Conservation (phyloP, 2,888 invertebrate genomes). For the Cryptus viduatorius region DNA sequence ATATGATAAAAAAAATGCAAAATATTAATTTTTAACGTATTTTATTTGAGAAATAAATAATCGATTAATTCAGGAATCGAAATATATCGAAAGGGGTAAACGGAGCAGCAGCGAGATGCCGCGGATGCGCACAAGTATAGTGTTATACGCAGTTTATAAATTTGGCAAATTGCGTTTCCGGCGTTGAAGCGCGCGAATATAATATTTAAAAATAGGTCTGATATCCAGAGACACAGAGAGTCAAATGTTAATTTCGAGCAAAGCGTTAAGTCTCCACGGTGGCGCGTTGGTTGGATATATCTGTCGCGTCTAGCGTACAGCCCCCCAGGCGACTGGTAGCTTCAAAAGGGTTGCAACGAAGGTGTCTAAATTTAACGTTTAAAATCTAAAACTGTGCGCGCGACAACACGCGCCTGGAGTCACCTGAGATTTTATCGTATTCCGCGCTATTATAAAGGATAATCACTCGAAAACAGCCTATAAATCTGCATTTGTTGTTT, state of each 20-base stretch:
- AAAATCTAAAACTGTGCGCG: constrained; percentile 51
- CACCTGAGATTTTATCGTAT: constrained; percentile 29
- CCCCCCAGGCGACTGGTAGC: constrained; percentile 27
- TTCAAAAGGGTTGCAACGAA: constrained; percentile 57
- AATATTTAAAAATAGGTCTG: constrained; percentile 53
- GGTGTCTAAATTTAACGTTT: constrained; percentile 62
- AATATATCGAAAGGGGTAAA: background rate
- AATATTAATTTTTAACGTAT: too few species aligned
- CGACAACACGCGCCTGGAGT: constrained; percentile 39
- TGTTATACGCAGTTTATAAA: constrained; percentile 13
- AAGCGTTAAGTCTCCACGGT: constrained; percentile 19
- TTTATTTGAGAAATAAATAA: too few species aligned
- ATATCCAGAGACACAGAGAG: constrained; percentile 28
- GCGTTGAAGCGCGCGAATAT: constrained; percentile 10
- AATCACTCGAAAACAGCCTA: background rate
- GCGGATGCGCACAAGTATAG: background rate
- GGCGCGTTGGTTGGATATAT: constrained; percentile 38
- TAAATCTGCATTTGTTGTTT: background rate
- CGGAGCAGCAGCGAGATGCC: background rate
- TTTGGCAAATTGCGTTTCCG: constrained; percentile 48
- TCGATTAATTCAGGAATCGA: background rate
- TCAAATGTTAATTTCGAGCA: constrained; percentile 47
- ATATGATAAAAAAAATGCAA: too few species aligned
- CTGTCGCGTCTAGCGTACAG: constrained; percentile 30
- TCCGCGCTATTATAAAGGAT: background rate